Evolutionary conservation across 2,113 vertebrate genomes (phyloP), one percentile per base, ranked within the genome.

Genomic region (Poeciliopsis retropinna): DNA sequence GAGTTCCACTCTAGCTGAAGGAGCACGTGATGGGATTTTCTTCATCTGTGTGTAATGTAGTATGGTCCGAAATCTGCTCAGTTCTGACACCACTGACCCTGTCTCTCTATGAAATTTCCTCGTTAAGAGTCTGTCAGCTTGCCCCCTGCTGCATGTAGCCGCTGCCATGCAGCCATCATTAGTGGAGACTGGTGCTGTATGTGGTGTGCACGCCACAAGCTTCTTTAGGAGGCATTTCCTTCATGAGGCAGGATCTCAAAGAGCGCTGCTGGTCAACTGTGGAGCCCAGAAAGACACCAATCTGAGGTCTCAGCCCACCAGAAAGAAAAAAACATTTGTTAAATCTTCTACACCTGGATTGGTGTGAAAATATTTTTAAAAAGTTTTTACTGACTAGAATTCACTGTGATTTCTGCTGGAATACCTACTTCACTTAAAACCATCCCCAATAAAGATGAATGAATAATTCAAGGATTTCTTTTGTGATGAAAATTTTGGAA

Each of bases 51-150:
- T 79, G 78, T 80, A 75, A 84, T 88, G 82, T 87, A 83, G 68
- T 81, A 66, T 67, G 74, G 79, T 89, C 61, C 70, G 15, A 87
- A 90, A 83, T 83, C 85, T 83, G 69, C 75, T 67, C 67, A 77
- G 80, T 63, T 85, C 85, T 90, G 54, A 79, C 79, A 88, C 78
- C 81, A 78, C 83, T 88, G 86, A 92, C 85, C 51, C 88, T 11
- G 72, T 85, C 79, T 91, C 88, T 86, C 83, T 77, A 78, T 79
- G 90, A 78, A 78, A 54, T 79, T 72, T 93, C 89, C 93, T 93
- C 72, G 90, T 93, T 93, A 94, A 81, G 81, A 90, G 79, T 78
- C 84, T 75, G 85, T 70, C 74, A 70, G 81, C 80, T 74, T 41
- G 63, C 87, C 86, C 83, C 89, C 87, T 68, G 87, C 87, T 88